phyloP scores from a whole-genome alignment of 2,888 invertebrate genomes.

The Ectemnius cavifrons region DNA sequence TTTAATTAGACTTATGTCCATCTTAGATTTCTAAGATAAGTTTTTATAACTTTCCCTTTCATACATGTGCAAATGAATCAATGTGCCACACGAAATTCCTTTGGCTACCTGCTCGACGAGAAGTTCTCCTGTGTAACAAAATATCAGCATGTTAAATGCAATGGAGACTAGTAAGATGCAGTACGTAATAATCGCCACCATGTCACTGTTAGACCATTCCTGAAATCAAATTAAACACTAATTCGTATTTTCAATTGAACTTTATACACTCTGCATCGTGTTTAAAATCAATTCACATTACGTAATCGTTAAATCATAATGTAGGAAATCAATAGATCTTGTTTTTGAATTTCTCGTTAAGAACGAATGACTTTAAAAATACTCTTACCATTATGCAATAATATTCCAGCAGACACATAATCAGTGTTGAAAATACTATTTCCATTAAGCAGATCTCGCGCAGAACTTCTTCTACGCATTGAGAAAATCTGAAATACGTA shows the following conservation, averaged over 20 bases:
- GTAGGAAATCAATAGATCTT: neutral
- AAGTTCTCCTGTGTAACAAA: constrained; percentile 61
- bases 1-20: neutral
- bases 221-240: constrained; percentile 19
- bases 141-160: constrained; percentile 51
- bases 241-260: too few species aligned
- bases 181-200: constrained; percentile 46
- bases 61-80: neutral
- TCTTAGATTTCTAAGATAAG: neutral
- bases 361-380: too few species aligned
- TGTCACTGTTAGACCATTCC: constrained; percentile 55
- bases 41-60: neutral
- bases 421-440: too few species aligned
- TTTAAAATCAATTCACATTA: too few species aligned
- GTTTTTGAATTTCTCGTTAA: neutral
- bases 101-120: constrained; percentile 53
- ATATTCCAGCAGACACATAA: too few species aligned
- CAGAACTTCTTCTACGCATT: too few species aligned
- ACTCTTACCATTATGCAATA: too few species aligned
- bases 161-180: constrained; percentile 39
- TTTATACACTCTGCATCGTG: too few species aligned
- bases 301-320: too few species aligned
- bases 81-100: neutral
- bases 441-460: too few species aligned
- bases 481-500: too few species aligned